Percentiles rank a stretch among this genome's conserved stretches.
These are phyloP conservation scores for Hippoglossus hippoglossus DNA, from an alignment of 2,797 vertebrate genomes.

Conservation along the genomic window DNA sequence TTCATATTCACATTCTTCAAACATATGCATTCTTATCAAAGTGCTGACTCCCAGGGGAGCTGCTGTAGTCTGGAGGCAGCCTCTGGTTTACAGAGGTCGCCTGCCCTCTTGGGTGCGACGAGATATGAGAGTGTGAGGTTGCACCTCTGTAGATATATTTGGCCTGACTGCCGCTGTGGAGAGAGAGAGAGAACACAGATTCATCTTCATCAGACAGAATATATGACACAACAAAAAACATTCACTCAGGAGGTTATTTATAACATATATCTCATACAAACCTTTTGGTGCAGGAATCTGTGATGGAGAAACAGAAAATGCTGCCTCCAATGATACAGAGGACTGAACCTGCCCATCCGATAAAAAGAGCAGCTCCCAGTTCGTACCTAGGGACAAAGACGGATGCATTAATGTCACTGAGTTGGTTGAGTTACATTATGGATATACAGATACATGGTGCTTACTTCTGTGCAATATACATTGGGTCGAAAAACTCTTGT, in stretches of 20 bases:
- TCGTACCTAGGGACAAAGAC: conserved; percentile 81
- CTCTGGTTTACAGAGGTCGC: conserved; percentile 75
- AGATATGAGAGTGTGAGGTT: conserved; percentile 86
- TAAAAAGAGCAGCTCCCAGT: conserved; percentile 86
- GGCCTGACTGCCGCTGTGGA: conserved; percentile 61
- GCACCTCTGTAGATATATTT: conserved; percentile 84
- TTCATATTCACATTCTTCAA: conserved; percentile 72
- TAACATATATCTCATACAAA: conserved; percentile 35
- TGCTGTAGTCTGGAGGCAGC: conserved; percentile 76
- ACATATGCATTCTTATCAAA: conserved; percentile 97
- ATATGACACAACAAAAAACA: conserved; percentile 1
- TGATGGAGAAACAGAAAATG: conserved; percentile 82
- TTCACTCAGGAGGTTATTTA: neutral
- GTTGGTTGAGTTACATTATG: neutral
- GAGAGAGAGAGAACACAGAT: conserved; percentile 43
- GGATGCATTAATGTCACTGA: neutral
- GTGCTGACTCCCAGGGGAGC: conserved; percentile 85
- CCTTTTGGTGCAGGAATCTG: conserved; percentile 73
- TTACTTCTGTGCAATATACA: conserved; percentile 95
- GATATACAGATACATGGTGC: conserved; percentile 49
- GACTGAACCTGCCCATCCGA: conserved; percentile 86
- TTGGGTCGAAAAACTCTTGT: conserved; percentile 94
- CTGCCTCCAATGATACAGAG: conserved; percentile 83
- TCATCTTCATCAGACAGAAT: conserved; percentile 1
- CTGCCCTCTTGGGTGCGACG: conserved; percentile 83